A percentile compares a stretch with the other conserved stretches of the same genome.
Evolutionary conservation across 2,888 invertebrate species (phyloP).

Genomic region (Homarus gammarus): DNA sequence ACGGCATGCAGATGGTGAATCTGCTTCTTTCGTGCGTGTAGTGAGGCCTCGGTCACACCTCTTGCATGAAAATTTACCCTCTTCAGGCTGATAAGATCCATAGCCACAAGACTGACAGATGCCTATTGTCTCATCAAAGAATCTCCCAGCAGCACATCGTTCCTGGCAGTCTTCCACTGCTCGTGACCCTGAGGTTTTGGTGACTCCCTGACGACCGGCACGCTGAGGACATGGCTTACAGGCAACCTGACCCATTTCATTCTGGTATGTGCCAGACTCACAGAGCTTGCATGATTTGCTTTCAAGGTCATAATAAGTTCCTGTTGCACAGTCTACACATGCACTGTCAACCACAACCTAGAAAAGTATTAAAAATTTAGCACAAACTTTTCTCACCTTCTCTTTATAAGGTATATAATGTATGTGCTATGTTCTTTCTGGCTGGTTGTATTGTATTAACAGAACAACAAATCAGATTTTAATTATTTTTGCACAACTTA

Average conservation of each 20-base stretch:
- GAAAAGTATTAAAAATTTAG: background rate
- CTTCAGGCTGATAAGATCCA: conserved; percentile 94
- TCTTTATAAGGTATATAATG: too few relatives aligned
- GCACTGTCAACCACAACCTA: conserved; percentile 75
- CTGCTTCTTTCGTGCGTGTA: conserved; percentile 93
- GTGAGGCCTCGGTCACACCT: conserved; percentile 95
- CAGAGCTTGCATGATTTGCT: conserved; percentile 90
- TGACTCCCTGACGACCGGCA: conserved; percentile 93
- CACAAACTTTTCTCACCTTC: background rate
- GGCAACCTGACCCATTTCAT: conserved; percentile 92
- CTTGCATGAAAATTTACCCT: conserved; percentile 93
- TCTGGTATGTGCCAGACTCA: conserved; percentile 94
- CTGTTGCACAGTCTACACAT: conserved; percentile 91
- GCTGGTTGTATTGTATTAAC: too few relatives aligned
- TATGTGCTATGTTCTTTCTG: too few relatives aligned
- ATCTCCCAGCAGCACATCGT: conserved; percentile 95
- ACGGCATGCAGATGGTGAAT: conserved; percentile 88
- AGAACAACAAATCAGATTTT: too few relatives aligned
- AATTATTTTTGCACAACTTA: too few relatives aligned
- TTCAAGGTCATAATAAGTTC: conserved; percentile 88
- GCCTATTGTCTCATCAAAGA: conserved; percentile 92
- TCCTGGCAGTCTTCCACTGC: conserved; percentile 95
- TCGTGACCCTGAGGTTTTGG: conserved; percentile 91
- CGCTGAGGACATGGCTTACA: conserved; percentile 94
- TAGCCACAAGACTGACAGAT: conserved; percentile 95